Evolutionary conservation across 1,140 invertebrate species (phyloP), one percentile per base, ranked within the genome.

Genomic region (Idris sp.): DNA sequence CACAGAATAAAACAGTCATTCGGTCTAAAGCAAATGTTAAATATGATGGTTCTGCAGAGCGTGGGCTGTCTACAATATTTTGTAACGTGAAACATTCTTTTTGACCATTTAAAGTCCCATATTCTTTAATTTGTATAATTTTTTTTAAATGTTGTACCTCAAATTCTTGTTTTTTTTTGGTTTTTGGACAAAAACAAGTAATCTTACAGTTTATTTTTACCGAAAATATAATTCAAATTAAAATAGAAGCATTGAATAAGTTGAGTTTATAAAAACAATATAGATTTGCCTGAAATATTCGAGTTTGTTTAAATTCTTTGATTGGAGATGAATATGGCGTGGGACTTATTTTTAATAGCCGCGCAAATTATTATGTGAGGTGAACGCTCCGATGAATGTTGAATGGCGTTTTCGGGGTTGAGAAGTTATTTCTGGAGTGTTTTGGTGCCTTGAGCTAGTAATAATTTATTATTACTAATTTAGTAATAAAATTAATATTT

Each of bases 401-500:
- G 79, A 80, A 79, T 76, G 71, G 71, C 64, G 73, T 78, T 81
- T 76, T 77, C 41, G 61, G 71, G 76, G 73, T 76, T 74, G 69
- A 75, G 74, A 78, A 81, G 78, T 69, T 77, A 67, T 74, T 68
- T 67, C 40, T 68, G 26, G 48, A 36, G 56, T 76, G 69, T 73
- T 68, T 77, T 49, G 49, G 61, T 77, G 77, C 75, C 74, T 76
- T 65, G 75, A 73, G 73, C 73, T 62, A 74, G 81, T 79, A n/a
- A n/a, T n/a, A n/a, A n/a, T n/a, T n/a, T n/a, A n/a, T n/a, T n/a
- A n/a, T n/a, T n/a, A n/a, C n/a, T n/a, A n/a, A n/a, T n/a, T n/a
- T n/a, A n/a, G n/a, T n/a, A 81, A 83, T 83, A 83, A 83, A 83
- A 83, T 83, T 82, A 83, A 81, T 79, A 81, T 82, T 82, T 83